Base-by-base conservation (phyloP, 1,140 invertebrate genomes). In the Grapholita molesta region DNA sequence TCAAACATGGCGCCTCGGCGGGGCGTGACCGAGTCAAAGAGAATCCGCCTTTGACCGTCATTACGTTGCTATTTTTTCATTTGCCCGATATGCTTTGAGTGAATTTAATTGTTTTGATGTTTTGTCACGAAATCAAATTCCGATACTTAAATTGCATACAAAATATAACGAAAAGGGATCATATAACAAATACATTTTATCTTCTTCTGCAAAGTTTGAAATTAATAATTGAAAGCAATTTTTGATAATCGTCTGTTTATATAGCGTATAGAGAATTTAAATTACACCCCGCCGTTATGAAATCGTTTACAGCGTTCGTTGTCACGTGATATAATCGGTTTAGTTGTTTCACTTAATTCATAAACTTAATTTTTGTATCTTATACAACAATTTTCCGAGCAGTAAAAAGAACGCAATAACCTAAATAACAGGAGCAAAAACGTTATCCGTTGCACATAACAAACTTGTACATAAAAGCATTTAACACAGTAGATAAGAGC, bases 11-110 rank as follows among this genome's bases (percentile, higher is more conserved):
- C 25, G 55, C 24, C 42, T 3, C 25, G 55, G 5, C 55, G 55
- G 18, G 55, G 55, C 55, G 55, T 61, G 55, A 61, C 55, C 55
- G 25, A 28, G 24, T 61, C 55, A 61, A 61, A 61, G 55, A 61
- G 55, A 61, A 30, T 61, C 25, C 25, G 24, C 55, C 55, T 61
- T 61, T 61, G 55, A 61, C 55, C 55, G 25, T 30, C 55, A 61
- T 61, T 61, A 61, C n/a, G 28, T n/a, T 18, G 11, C 55, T 15
- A 11, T 55, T 61, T 61, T 61, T 61, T 28, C 32, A 24, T 57
- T 53, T 53, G 12, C 1, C 53, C 24, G 18, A n/a, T 61, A 25
- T 15, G 55, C 55, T 61, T 61, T 61, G 23, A 18, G 24, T 53
- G 24, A 61, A 28, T 61, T 15, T 61, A 53, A 61, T 61, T 61